These are phyloP conservation scores for Hiodon tergisus DNA, from an alignment of 2,113 vertebrate species.

Conservation along the genomic window DNA sequence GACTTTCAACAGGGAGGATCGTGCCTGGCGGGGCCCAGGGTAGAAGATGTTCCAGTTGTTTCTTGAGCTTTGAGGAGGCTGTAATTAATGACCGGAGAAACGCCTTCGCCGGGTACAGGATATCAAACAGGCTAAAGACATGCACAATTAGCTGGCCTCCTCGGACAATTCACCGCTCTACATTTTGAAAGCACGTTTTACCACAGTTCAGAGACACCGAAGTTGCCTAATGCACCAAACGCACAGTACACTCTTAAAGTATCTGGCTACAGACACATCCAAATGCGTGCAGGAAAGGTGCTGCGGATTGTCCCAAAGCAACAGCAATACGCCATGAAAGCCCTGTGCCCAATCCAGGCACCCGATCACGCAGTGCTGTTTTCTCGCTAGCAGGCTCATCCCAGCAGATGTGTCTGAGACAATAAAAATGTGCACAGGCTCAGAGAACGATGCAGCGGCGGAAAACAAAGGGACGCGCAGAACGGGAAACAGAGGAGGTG, in stretches of 20 bases:
- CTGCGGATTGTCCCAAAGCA: constrained; percentile 47
- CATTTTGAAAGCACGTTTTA: constrained; percentile 36
- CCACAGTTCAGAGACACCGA: too few relatives aligned
- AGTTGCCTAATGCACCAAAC: constrained; percentile 40
- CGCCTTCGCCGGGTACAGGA: neutral
- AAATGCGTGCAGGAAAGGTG: constrained; percentile 59
- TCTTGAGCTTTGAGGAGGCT: neutral
- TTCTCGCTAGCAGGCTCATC: too few relatives aligned
- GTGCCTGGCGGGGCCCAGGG: neutral
- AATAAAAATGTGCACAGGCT: constrained; percentile 38
- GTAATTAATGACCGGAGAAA: neutral
- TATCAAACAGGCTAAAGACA: neutral
- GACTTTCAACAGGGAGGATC: neutral
- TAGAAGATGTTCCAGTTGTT: neutral
- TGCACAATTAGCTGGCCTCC: neutral
- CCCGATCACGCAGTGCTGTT: constrained; percentile 26
- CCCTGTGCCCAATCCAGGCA: constrained; percentile 52
- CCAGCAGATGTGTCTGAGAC: constrained; percentile 49
- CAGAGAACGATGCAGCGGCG: neutral
- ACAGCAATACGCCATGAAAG: constrained; percentile 46
- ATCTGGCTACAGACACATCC: constrained; percentile 47
- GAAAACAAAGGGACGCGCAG: neutral
- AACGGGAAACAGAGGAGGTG: neutral
- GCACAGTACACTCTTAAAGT: constrained; percentile 39
- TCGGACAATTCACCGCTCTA: neutral